phyloP scores from a whole-genome alignment of 2,113 vertebrate genomes.

The Myodes glareolus region DNA sequence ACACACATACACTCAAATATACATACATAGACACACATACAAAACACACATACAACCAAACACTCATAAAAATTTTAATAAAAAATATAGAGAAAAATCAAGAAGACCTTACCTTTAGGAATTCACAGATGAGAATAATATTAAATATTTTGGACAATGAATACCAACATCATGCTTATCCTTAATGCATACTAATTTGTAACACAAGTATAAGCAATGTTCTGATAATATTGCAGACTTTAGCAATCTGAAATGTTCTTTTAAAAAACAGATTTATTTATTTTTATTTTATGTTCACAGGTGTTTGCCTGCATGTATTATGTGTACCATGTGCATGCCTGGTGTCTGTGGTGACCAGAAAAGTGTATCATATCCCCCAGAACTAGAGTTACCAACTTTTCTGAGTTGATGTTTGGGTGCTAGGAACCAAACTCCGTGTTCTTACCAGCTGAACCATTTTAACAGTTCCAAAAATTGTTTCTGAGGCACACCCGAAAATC shows the following conservation, averaged over 20 bases:
- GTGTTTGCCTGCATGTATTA: background rate
- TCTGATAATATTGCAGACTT: background rate
- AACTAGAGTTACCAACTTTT: background rate
- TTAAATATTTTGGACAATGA: background rate
- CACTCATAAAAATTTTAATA: too few relatives aligned
- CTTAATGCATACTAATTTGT: background rate
- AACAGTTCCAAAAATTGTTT: background rate
- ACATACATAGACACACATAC: background rate
- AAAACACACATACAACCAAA: background rate
- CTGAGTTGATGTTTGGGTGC: background rate
- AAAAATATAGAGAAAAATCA: background rate
- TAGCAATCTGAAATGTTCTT: background rate
- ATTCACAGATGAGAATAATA: background rate
- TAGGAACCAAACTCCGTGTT: background rate
- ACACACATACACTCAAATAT: background rate
- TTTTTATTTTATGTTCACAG: background rate
- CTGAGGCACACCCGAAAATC: background rate
- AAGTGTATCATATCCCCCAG: background rate
- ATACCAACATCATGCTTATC: background rate
- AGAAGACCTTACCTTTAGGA: background rate
- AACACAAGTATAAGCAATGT: background rate
- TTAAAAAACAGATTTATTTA: background rate
- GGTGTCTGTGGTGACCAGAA: background rate
- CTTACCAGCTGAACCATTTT: background rate
- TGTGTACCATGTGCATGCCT: background rate